phyloP scores from a whole-genome alignment of 2,888 invertebrate species.

The Ophion costatus region DNA sequence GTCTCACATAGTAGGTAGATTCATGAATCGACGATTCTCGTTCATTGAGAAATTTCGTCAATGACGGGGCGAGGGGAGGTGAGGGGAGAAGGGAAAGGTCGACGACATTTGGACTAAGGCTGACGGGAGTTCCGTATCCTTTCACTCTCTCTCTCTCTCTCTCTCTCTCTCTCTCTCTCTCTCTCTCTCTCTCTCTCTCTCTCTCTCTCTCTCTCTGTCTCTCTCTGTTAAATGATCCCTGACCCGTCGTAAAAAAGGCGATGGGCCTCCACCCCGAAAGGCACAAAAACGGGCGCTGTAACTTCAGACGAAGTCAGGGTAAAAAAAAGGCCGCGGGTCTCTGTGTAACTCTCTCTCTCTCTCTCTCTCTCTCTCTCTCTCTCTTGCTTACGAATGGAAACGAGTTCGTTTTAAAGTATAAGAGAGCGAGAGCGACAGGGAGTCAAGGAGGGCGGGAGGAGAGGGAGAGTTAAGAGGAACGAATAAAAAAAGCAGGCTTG shows the following conservation, averaged over 20 bases:
- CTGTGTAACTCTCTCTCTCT: constrained; percentile 29
- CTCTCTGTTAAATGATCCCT: constrained; percentile 72
- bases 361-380: background rate
- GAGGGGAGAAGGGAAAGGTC: constrained; percentile 60
- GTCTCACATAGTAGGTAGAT: constrained; percentile 17
- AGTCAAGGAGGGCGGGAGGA: background rate
- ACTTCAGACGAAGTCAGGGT: constrained; percentile 65
- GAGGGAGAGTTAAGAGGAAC: constrained; percentile 25
- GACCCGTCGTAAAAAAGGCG: constrained; percentile 67
- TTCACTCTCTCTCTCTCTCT: background rate
- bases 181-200: constrained; percentile 37
- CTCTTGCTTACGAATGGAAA: constrained; percentile 19
- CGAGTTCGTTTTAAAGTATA: constrained; percentile 33
- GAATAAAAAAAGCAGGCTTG: constrained; percentile 41
- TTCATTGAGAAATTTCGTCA: constrained; percentile 57
- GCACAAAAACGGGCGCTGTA: constrained; percentile 71
- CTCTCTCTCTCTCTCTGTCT: constrained; percentile 47
- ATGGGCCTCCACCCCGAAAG: constrained; percentile 55
- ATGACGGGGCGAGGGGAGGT: constrained; percentile 15
- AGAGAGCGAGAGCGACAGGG: background rate
- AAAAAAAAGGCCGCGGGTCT: constrained; percentile 49
- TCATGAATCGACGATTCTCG: constrained; percentile 50
- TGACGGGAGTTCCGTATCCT: constrained; percentile 48
- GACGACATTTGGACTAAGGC: constrained; percentile 60
- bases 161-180: background rate